Evolutionary conservation across 2,888 invertebrate species (phyloP).

Genomic region (Drosophila quasianomalipes): DNA sequence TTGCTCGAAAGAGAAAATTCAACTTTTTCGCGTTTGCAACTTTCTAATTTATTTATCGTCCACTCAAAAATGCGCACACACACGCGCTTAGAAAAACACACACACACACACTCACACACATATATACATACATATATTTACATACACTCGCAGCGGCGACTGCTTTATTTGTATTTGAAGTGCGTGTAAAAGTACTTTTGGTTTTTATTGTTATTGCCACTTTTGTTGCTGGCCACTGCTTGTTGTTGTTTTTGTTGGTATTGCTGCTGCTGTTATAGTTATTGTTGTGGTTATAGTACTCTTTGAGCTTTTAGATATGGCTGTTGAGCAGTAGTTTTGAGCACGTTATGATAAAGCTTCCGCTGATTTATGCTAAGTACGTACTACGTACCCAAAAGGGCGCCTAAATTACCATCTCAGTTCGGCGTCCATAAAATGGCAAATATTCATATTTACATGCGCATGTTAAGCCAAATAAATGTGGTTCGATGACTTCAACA

Average conservation of each 20-base stretch:
- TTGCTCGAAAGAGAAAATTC: conserved; percentile 16
- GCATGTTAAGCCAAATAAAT: conserved; percentile 2
- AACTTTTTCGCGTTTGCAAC: conserved; percentile 67
- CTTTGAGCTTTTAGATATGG: conserved; percentile 30
- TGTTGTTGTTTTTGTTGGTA: conserved; percentile 18
- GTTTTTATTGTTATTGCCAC: conserved; percentile 63
- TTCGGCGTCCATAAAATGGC: conserved; percentile 7
- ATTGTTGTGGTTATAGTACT: conserved; percentile 33
- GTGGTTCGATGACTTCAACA: neutral
- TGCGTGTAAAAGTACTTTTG: conserved; percentile 72
- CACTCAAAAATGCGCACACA: conserved; percentile 62
- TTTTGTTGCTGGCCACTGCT: conserved; percentile 39
- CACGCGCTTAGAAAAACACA: conserved; percentile 57
- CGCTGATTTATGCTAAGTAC: conserved; percentile 50
- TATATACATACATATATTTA: conserved; percentile 12
- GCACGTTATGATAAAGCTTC: conserved; percentile 39
- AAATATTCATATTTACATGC: conserved; percentile 20
- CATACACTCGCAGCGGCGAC: conserved; percentile 20
- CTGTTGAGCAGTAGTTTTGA: conserved; percentile 48
- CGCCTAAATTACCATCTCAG: conserved; percentile 3
- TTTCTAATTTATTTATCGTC: conserved; percentile 79
- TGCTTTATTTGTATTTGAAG: conserved; percentile 69
- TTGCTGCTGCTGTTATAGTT: conserved; percentile 6
- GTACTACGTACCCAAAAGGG: conserved; percentile 19
- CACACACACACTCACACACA: conserved; percentile 22